Percentiles rank a stretch among this genome's conserved stretches.
These are phyloP conservation scores for Bothrops jararaca DNA, from an alignment of 2,113 vertebrate species.

Conservation along the genomic window DNA sequence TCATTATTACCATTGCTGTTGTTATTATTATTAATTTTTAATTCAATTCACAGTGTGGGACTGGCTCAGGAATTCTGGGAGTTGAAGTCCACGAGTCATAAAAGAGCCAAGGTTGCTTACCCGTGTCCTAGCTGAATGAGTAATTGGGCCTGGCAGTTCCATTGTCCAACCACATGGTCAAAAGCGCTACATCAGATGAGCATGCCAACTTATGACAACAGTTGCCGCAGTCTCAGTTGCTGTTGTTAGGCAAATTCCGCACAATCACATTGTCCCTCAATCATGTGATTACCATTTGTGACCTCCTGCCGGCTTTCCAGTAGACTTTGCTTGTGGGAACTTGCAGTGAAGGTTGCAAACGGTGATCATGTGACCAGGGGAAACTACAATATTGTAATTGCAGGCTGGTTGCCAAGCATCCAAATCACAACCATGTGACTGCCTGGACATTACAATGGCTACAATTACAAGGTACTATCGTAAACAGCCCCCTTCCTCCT, in stretches of 20 bases:
- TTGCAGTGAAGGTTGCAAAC: not conserved
- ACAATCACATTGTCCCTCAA: not conserved
- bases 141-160: not conserved
- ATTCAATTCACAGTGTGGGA: not conserved
- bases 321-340: not conserved
- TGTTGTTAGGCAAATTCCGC: not conserved
- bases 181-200: not conserved
- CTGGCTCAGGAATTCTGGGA: not conserved
- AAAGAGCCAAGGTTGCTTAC: too few species aligned
- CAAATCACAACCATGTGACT: not conserved
- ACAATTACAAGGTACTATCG: not conserved
- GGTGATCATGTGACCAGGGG: too few species aligned
- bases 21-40: not conserved
- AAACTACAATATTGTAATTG: not conserved
- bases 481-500: not conserved
- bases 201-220: not conserved
- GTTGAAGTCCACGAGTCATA: too few species aligned
- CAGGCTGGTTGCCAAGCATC: not conserved
- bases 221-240: not conserved
- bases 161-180: not conserved
- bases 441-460: not conserved
- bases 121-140: not conserved
- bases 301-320: not conserved
- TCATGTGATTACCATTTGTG: not conserved
- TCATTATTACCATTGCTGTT: not conserved